Conservation (phyloP, 2,113 vertebrate genomes). For the Cyprinodon brontotheroides region DNA sequence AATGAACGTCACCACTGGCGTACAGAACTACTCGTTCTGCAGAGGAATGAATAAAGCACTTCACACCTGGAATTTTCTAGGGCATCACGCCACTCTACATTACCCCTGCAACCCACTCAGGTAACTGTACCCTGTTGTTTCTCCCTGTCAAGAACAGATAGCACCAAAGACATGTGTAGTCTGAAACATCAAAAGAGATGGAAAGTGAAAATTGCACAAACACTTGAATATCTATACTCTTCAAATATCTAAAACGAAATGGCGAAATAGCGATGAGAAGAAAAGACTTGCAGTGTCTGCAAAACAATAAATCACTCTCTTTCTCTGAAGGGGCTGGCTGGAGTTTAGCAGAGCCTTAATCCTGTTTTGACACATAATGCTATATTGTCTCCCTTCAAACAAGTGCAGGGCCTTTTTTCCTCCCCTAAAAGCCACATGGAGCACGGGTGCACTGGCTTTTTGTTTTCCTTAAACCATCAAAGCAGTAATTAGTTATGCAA, state of each 20-base stretch:
- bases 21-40: conserved; percentile 52
- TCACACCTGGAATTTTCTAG: conserved; percentile 74
- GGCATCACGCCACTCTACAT: conserved; percentile 68
- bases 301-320: conserved; percentile 67
- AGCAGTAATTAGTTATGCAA: conserved; percentile 52
- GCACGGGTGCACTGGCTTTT: conserved; percentile 15
- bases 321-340: conserved; percentile 19
- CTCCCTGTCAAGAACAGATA: conserved; percentile 55
- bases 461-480: conserved; percentile 43
- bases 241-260: conserved; percentile 38
- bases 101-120: conserved; percentile 58
- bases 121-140: conserved; percentile 49
- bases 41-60: conserved; percentile 66
- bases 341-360: conserved; percentile 67
- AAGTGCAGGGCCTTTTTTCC: conserved; percentile 47
- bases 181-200: conserved; percentile 61
- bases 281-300: conserved; percentile 67
- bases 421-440: conserved; percentile 24
- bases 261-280: conserved; percentile 38
- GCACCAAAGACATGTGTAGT: conserved; percentile 46
- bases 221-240: conserved; percentile 25
- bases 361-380: conserved; percentile 68
- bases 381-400: conserved; percentile 62
- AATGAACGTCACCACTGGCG: conserved; percentile 43
- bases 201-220: conserved; percentile 46